Evolutionary conservation across 2,888 invertebrate species (phyloP), one percentile per base, ranked within the genome.

Genomic region (Cosmorhoe ocellata): DNA sequence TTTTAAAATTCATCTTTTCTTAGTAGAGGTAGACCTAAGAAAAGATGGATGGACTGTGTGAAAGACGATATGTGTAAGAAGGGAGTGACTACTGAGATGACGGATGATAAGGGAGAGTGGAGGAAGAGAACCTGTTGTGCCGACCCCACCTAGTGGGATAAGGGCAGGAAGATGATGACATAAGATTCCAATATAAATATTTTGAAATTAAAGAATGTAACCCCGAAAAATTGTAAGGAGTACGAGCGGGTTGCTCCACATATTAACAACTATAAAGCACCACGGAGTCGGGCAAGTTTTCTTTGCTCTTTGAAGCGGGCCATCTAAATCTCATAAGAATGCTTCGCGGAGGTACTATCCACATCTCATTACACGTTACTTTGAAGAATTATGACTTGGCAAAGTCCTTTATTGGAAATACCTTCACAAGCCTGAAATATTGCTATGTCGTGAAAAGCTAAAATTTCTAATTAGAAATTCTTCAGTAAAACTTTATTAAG

Each of bases 331-430:
- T 84, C 78, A 74, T 76, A 85, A 84, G 86, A 88, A 86, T 86
- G 81, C 76, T 76, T 52, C 58, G 44, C 39, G 52, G 54, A 56
- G 62, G 79, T 84, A 83, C 87, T 79, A 88, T 84, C 84, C 86
- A 84, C 88, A 89, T 89, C 89, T 90, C 86, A 88, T 89, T 89
- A 90, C 84, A 84, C 82, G 88, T 84, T 80, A 87, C 90, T 89
- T 88, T 87, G 84, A 86, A 90, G 89, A 89, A 89, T 89, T 89
- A 89, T 90, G 89, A 89, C 85, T 90, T 87, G 88, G 89, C 89
- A 84, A 87, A 89, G 89, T 84, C 89, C 89, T 86, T 90, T 90
- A 90, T 90, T 90, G 90, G 88, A 90, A 90, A 90, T 90, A 90
- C 89, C 88, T 89, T 79, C 87, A 86, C 89, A 83, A 71, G 79